Conservation (phyloP, 2,113 vertebrate species). For the Protobothrops mucrosquamatus region DNA sequence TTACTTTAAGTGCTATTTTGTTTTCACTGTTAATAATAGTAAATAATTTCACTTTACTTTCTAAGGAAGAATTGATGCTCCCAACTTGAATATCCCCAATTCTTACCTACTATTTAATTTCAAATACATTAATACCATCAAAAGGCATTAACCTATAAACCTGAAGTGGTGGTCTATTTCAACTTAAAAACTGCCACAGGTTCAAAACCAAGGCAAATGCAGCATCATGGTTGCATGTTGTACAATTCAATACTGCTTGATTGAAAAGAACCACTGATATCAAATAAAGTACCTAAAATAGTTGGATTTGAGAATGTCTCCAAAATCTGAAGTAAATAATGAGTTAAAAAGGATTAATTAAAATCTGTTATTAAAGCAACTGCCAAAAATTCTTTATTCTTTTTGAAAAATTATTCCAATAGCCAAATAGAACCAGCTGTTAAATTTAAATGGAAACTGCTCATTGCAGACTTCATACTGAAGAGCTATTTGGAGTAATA, state of each 20-base stretch:
- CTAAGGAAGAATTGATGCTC: constrained; percentile 10
- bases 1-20: not conserved
- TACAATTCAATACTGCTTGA: constrained; percentile 37
- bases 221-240: not conserved
- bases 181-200: constrained; percentile 34
- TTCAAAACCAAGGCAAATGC: constrained; percentile 29
- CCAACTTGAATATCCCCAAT: constrained; percentile 33
- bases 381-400: constrained; percentile 48
- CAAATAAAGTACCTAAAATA: constrained; percentile 54
- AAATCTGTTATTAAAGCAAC: constrained; percentile 55
- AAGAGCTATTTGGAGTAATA: constrained; percentile 59
- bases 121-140: constrained; percentile 45
- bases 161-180: constrained; percentile 20
- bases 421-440: constrained; percentile 50
- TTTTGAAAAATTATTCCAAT: constrained; percentile 57
- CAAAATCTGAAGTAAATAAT: constrained; percentile 63
- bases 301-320: constrained; percentile 36
- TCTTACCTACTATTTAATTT: constrained; percentile 56
- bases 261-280: constrained; percentile 54
- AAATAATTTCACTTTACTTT: constrained; percentile 15
- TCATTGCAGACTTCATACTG: constrained; percentile 57
- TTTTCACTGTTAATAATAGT: constrained; percentile 8
- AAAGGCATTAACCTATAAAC: constrained; percentile 36
- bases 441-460: constrained; percentile 63
- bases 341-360: constrained; percentile 48